Evolutionary conservation across 2,888 invertebrate genomes (phyloP), one percentile per base, ranked within the genome.

Genomic region (Lysandra bellargus): DNA sequence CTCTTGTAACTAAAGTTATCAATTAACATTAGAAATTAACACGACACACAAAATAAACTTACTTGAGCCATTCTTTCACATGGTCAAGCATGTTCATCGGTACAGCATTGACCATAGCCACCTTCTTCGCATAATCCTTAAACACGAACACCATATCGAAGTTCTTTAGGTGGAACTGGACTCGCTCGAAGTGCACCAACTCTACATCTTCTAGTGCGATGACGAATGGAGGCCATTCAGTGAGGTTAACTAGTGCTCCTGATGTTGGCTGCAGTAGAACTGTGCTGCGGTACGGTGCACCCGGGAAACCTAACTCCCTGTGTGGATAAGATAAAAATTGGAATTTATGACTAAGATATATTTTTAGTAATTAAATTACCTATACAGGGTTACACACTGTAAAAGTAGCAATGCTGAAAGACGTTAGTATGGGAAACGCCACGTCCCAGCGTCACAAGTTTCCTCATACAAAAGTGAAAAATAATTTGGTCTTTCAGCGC

Each of bases 131-230:
- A 90, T 99, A 99, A 91, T 99, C 99, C 92, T 99, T 99, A 90
- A 99, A 99, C 78, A 99, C 98, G 88, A 99, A 99, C 82, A 99
- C 98, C 99, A 99, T 99, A 91, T 99, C 99, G 91, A 99, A 99
- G 94, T 99, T 99, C 93, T 99, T 99, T 85, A 99, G 95, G 87
- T 99, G 99, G 91, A 99, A 99, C 90, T 99, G 98, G 17, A 99
- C 99, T 90, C 99, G 96, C 93, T 99, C 99, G 92, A 99, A 99
- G 91, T 99, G 99, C 0, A 99, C 99, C 84, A 99, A 91, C 89
- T 99, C 99, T 0, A 99, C 98, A 88, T 99, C 99, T 90, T 99
- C 99, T 37, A 99, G 95, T 0, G 99, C 98, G 81, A 99, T 98
- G 23, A 99, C 99, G 94, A 99, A 99, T 83, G 99, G 99, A 33